These are phyloP conservation scores for Amblyopsis rosae DNA, from an alignment of 2,113 vertebrate genomes.

Conservation along the genomic window DNA sequence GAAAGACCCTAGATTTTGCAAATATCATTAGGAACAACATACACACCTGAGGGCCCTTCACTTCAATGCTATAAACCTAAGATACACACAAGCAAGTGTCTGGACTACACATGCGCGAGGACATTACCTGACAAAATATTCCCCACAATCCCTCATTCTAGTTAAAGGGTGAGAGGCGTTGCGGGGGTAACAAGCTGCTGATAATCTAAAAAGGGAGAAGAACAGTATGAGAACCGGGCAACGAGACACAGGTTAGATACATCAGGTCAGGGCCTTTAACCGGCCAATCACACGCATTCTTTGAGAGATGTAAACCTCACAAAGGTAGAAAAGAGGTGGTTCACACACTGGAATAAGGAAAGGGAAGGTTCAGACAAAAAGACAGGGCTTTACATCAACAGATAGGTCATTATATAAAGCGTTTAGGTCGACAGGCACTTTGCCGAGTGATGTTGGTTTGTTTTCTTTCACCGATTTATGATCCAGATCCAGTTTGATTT, in stretches of 20 bases:
- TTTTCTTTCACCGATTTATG: conserved; percentile 43
- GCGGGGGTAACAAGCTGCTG: conserved; percentile 69
- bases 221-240: conserved; percentile 31
- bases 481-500: conserved; percentile 56
- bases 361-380: conserved; percentile 45
- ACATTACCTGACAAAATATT: conserved; percentile 64
- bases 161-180: conserved; percentile 68
- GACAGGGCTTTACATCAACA: conserved; percentile 82
- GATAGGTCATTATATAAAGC: conserved; percentile 54
- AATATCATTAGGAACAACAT: conserved; percentile 33
- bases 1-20: conserved; percentile 44
- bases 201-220: conserved; percentile 57
- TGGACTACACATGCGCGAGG: conserved; percentile 32
- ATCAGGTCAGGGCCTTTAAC: conserved; percentile 43
- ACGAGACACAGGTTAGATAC: conserved; percentile 53
- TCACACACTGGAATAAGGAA: not conserved
- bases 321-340: conserved; percentile 9
- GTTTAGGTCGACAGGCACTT: conserved; percentile 83
- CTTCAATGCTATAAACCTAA: conserved; percentile 24
- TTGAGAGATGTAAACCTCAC: conserved; percentile 35
- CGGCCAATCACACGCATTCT: conserved; percentile 26
- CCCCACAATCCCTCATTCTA: conserved; percentile 60
- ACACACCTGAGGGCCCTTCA: conserved; percentile 43
- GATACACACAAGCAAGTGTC: conserved; percentile 37
- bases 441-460: conserved; percentile 41